A percentile compares a stretch with the other conserved stretches of the same genome.
These are phyloP conservation scores for Luffia ferchaultella DNA, from an alignment of 2,888 invertebrate species.

Conservation along the genomic window DNA sequence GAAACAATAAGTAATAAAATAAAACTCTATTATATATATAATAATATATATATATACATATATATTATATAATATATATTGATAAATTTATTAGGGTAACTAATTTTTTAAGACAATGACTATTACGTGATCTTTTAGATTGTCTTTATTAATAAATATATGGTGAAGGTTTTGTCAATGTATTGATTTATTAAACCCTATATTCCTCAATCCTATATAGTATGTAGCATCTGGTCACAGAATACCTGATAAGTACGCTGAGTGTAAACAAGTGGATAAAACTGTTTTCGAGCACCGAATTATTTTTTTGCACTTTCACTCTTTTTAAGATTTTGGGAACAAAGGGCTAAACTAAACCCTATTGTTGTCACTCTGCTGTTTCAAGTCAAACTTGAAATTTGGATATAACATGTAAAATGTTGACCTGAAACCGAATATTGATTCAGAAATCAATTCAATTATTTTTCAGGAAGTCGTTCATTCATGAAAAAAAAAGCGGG, in stretches of 20 bases:
- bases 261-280: background rate
- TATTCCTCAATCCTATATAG: background rate
- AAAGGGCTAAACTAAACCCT: no score
- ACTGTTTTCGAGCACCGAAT: no score
- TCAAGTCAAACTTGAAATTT: no score
- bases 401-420: no score
- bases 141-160: constrained; percentile 68
- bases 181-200: constrained; percentile 37
- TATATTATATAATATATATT: constrained; percentile 38
- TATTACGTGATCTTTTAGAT: constrained; percentile 67
- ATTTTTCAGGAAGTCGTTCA: no score
- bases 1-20: constrained; percentile 64
- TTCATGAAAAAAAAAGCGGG: no score
- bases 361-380: no score
- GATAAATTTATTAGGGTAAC: constrained; percentile 66
- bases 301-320: no score
- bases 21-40: constrained; percentile 37
- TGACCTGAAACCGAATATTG: no score
- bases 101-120: constrained; percentile 67
- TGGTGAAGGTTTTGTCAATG: constrained; percentile 64
- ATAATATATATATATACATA: background rate
- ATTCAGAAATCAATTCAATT: no score
- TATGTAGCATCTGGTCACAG: background rate
- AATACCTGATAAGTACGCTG: background rate
- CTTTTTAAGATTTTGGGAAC: no score